Percentiles rank a stretch among this genome's conserved stretches.
Evolutionary conservation across 2,113 vertebrate genomes (phyloP).

Genomic region (Hypanus sabinus): DNA sequence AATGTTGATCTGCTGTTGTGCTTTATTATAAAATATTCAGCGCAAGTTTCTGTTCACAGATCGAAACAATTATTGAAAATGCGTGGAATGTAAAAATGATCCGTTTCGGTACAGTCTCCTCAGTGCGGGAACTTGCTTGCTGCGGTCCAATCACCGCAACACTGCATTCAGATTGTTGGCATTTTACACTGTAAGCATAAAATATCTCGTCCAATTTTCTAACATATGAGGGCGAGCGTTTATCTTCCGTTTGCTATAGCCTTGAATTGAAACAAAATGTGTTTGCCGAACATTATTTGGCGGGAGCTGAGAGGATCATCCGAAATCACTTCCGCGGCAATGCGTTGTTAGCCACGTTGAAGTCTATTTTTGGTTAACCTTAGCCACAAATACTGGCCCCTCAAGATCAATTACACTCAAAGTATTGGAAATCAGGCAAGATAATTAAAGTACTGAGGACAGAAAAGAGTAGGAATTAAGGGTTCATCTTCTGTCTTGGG

Average conservation of each 20-base stretch:
- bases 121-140: not conserved
- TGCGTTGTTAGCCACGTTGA: not conserved
- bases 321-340: not conserved
- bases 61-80: constrained; percentile 10
- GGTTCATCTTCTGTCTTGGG: too few species aligned
- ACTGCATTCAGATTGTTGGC: not conserved
- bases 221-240: not conserved
- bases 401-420: not conserved
- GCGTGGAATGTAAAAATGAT: not conserved
- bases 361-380: not conserved
- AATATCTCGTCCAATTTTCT: not conserved
- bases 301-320: not conserved
- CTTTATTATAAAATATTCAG: not conserved
- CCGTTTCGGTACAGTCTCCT: not conserved
- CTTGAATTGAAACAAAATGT: not conserved
- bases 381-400: not conserved
- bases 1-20: not conserved
- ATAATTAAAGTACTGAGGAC: too few species aligned
- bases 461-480: too few species aligned
- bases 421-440: not conserved
- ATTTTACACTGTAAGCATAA: not conserved
- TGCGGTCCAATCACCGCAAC: not conserved
- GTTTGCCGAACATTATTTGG: not conserved
- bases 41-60: not conserved
- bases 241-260: not conserved